phyloP scores from a whole-genome alignment of 2,797 vertebrate species.

The Limnodromus scolopaceus region DNA sequence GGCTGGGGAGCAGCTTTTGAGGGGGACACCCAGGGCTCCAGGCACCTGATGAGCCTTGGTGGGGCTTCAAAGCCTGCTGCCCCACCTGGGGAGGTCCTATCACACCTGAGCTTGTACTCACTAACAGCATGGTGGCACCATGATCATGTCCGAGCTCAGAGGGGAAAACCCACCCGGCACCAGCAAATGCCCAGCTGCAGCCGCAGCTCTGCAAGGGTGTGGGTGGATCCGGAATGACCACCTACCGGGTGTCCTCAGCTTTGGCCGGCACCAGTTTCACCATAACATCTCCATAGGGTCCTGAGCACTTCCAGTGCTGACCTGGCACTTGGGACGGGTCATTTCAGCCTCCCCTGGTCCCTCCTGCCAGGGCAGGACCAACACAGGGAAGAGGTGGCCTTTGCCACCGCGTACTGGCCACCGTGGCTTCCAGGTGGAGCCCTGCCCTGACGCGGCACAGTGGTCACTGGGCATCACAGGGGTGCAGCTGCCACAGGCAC shows the following conservation, averaged over 20 bases:
- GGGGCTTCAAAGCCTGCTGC: neutral
- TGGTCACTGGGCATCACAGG: accelerated
- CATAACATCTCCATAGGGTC: neutral
- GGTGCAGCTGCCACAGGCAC: neutral
- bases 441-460: accelerated
- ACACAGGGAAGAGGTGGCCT: accelerated
- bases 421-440: neutral
- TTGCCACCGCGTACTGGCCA: accelerated
- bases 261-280: neutral
- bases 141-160: neutral
- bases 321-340: neutral
- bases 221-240: neutral
- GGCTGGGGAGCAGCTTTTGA: neutral
- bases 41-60: neutral
- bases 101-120: accelerated
- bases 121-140: neutral
- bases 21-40: neutral
- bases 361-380: neutral
- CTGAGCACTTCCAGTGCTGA: neutral
- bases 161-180: neutral
- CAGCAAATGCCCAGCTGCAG: accelerated
- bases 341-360: neutral
- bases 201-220: accelerated
- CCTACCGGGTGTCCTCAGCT: accelerated
- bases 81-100: neutral